Base-by-base conservation (phyloP, 1,140 invertebrate species). In the Heliconius eleuchia region DNA sequence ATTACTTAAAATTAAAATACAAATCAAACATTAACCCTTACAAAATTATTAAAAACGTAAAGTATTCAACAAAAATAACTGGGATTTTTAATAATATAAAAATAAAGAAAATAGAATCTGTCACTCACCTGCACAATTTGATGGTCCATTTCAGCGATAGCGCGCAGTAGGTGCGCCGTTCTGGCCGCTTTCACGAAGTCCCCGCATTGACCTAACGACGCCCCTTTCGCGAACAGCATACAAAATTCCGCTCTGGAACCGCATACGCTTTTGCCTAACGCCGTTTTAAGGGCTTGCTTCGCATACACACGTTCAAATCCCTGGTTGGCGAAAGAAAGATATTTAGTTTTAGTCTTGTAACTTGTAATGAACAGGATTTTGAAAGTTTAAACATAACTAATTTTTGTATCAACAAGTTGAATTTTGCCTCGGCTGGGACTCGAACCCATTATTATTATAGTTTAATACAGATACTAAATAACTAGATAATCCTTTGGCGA, bases 171-270 rank as follows among this genome's bases (percentile, higher is more conserved):
- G 23, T 91, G 90, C 1, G 89, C 87, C 1, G 89, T 93, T 2
- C 91, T 78, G 1, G 91, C 92, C 8, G 92, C 91, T 9, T 86
- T 77, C 3, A 94, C 91, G 83, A 93, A 92, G 6, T 83, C 90
- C 0, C 87, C 88, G 78, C 88, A 87, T 18, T 88, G 84, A 11
- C 77, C 86, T 3, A 91, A 60, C 1, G 87, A 87, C 4, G 89
- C 88, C 0, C 91, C 92, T n/a, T 84, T 77, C 2, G 88, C 91
- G 85, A 94, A 94, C 74, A 94, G 85, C 82, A 87, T 85, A 82
- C 92, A 94, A 85, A 94, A 92, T 77, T 93, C 91, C 0, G 86
- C 91, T 2, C 92, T 86, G 1, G 89, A 86, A 3, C 91, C 91
- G 74, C 88, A 88, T 18, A 94, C 57, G 39, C 88, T 76, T 0